Evolutionary conservation across 1,140 invertebrate species (phyloP), one percentile per base, ranked within the genome.

Genomic region (Wasmannia auropunctata): DNA sequence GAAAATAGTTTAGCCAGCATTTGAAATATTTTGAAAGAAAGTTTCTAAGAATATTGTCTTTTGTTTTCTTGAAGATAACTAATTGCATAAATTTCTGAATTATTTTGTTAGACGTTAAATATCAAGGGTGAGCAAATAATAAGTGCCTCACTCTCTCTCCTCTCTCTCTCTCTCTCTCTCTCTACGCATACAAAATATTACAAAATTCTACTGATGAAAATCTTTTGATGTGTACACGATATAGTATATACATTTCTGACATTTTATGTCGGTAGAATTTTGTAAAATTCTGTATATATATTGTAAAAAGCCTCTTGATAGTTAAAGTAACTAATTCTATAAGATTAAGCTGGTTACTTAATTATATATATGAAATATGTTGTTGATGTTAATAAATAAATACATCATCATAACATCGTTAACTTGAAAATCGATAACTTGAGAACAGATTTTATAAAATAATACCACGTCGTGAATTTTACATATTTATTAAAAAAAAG

Each of bases 61-160:
- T 77, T 40, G 37, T 40, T 56, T 58, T 16, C 16, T 65, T 16
- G 8, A 80, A 34, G 4, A 25, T 22, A 56, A 28, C 46, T 81
- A 7, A 6, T 40, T 3, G 5, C 34, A 10, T 31, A 16, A 49
- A 28, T 62, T 34, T 49, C 5, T 25, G 31, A 16, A 49, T 37
- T 80, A 22, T 80, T 80, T 80, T 10, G 5, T 46, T 79, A 80
- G 11, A 19, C 51, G 5, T 74, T 14, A 40, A 6, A 69, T 25
- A 25, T 74, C 37, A 83, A 46, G 51, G 19, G 37, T 60, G 79
- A 58, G 25, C 37, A 60, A 72, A 58, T 34, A 56, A 14, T 6
- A 74, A 74, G 67, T 58, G 79, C 51, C 67, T 81, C 65, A 56
- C 49, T 81, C n/a, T n/a, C n/a, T n/a, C n/a, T n/a, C n/a, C n/a